Evolutionary conservation across 2,797 vertebrate species (phyloP).

Genomic region (Lepus oiostolus): DNA sequence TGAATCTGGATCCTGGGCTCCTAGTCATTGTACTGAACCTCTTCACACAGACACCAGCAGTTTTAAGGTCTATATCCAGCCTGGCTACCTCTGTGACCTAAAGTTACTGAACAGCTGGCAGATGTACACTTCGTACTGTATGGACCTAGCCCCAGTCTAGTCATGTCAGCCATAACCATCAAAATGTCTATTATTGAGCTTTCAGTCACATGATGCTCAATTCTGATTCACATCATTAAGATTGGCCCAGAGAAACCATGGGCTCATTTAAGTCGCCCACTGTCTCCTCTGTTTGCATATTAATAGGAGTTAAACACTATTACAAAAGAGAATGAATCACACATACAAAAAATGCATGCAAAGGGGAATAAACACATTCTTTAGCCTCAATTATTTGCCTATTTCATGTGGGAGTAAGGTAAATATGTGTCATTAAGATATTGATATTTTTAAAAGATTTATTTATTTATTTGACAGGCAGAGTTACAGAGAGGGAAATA

Average conservation of each 20-base stretch:
- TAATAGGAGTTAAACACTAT: background rate
- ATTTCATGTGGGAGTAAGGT: background rate
- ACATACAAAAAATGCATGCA: background rate
- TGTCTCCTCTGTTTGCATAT: background rate
- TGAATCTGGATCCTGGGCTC: background rate
- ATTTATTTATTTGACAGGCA: too few relatives aligned
- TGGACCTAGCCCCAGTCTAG: background rate
- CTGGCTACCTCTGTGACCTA: background rate
- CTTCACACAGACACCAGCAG: background rate
- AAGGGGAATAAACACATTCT: background rate
- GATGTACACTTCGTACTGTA: background rate
- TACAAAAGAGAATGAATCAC: background rate
- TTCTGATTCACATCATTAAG: conserved; percentile 40
- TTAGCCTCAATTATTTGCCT: background rate
- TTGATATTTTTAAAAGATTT: too few relatives aligned
- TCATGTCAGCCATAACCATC: background rate
- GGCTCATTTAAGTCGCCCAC: background rate
- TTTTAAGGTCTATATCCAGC: background rate
- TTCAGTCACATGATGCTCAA: background rate
- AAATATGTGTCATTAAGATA: too few relatives aligned
- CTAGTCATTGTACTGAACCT: background rate
- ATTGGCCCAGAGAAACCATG: background rate
- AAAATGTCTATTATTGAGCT: background rate
- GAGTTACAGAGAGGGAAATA: too few relatives aligned
- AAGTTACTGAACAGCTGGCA: background rate